These are phyloP conservation scores for Gorsachius goisagi DNA, from an alignment of 2,113 vertebrate species.

Conservation along the genomic window DNA sequence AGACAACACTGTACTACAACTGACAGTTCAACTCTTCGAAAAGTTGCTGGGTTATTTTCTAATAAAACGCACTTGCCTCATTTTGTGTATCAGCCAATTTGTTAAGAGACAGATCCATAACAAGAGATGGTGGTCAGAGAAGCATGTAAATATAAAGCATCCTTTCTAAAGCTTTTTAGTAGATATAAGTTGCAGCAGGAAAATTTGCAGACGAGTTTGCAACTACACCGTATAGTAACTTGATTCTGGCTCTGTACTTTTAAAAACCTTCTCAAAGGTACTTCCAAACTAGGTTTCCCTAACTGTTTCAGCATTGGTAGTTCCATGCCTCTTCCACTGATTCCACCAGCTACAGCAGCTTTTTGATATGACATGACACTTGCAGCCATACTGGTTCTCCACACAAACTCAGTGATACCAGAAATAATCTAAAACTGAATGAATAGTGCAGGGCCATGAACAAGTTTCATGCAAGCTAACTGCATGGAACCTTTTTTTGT, in stretches of 20 bases:
- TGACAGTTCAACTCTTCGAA: background rate
- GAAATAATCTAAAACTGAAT: background rate
- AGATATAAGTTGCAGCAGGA: background rate
- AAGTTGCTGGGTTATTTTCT: background rate
- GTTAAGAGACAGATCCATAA: background rate
- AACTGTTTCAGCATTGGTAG: background rate
- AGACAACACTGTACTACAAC: background rate
- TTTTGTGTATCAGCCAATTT: background rate
- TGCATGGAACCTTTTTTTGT: background rate
- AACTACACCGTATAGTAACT: background rate
- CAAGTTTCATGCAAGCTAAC: background rate
- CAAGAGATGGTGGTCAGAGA: background rate
- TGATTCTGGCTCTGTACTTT: background rate
- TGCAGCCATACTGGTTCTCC: background rate
- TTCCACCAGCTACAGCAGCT: background rate
- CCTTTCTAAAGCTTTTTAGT: background rate
- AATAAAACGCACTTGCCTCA: background rate
- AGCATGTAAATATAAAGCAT: background rate
- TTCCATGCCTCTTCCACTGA: background rate
- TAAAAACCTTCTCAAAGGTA: background rate
- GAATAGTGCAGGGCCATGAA: background rate
- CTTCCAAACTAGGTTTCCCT: background rate
- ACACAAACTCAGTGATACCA: background rate
- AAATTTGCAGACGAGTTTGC: background rate
- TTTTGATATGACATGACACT: background rate